These are phyloP conservation scores for Chrysolina haemoptera DNA, from an alignment of 2,888 invertebrate genomes.

Conservation along the genomic window DNA sequence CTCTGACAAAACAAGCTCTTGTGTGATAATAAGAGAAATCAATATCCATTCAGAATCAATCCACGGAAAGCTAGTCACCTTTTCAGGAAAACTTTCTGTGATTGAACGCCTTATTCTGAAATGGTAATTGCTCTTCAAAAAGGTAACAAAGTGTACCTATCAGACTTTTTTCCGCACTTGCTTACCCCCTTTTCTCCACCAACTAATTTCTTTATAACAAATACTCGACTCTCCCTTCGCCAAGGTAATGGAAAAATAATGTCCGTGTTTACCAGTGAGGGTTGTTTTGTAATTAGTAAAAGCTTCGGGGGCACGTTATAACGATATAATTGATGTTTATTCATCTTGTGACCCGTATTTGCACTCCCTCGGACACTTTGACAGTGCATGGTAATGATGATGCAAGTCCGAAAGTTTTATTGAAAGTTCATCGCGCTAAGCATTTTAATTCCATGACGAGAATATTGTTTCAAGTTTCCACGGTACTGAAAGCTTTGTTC, in stretches of 20 bases:
- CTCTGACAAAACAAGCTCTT: too few relatives aligned
- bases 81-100: too few relatives aligned
- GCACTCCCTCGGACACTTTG: slow-evolving; percentile 38
- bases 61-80: too few relatives aligned
- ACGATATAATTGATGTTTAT: slow-evolving; percentile 45
- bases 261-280: slow-evolving; percentile 40
- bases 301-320: slow-evolving; percentile 40
- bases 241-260: slow-evolving; percentile 40
- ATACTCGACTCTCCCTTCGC: slow-evolving; percentile 30
- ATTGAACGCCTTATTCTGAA: too few relatives aligned
- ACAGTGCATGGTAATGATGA: slow-evolving; percentile 36
- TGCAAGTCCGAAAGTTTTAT: slow-evolving; percentile 30
- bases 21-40: too few relatives aligned
- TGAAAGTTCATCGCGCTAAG: not conserved
- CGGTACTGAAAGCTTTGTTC: not conserved
- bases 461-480: not conserved
- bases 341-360: slow-evolving; percentile 44
- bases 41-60: too few relatives aligned
- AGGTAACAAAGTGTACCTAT: too few relatives aligned
- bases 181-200: not conserved
- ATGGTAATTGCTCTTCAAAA: too few relatives aligned
- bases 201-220: slow-evolving; percentile 6
- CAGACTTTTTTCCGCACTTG: not conserved
- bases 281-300: slow-evolving; percentile 39
- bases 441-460: not conserved